A percentile compares a stretch with the other conserved stretches of the same genome.
Conservation (phyloP, 2,888 invertebrate genomes). For the Zaprionus obscuricornis region DNA sequence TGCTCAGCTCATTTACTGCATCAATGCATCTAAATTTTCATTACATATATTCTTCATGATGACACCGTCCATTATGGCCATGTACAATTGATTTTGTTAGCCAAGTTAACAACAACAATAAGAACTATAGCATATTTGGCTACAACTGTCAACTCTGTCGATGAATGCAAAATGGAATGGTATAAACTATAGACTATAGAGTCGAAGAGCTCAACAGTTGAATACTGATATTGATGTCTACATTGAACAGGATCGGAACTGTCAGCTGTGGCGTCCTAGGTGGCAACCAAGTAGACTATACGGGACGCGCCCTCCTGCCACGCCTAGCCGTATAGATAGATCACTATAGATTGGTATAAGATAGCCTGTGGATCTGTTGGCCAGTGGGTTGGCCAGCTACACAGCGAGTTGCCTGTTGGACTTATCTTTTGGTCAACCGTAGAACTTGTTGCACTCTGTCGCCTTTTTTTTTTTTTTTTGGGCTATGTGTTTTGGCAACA, state of each 20-base stretch:
- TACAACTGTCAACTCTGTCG: constrained; percentile 21
- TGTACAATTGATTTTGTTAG: constrained; percentile 64
- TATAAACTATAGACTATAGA: constrained; percentile 25
- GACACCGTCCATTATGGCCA: constrained; percentile 61
- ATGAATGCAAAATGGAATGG: constrained; percentile 48
- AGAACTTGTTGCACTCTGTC: constrained; percentile 56
- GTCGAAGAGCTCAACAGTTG: too few species aligned
- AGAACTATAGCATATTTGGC: too few species aligned
- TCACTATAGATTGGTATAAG: constrained; percentile 10
- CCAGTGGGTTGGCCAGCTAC: constrained; percentile 68
- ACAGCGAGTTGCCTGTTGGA: constrained; percentile 32
- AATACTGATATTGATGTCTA: constrained; percentile 71
- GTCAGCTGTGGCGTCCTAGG: constrained; percentile 59
- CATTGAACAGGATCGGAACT: constrained; percentile 33
- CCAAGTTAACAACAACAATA: too few species aligned
- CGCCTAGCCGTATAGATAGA: constrained; percentile 37
- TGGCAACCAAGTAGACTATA: constrained; percentile 52
- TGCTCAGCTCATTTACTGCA: constrained; percentile 53
- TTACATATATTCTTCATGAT: constrained; percentile 30
- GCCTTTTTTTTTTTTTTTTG: not conserved
- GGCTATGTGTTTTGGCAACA: constrained; percentile 71
- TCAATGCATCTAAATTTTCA: constrained; percentile 51
- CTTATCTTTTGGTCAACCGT: constrained; percentile 72
- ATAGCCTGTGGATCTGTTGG: constrained; percentile 53
- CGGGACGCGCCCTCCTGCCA: constrained; percentile 66